These are phyloP conservation scores for Lepisosteus oculatus DNA, from an alignment of 2,113 vertebrate species.

Conservation along the genomic window DNA sequence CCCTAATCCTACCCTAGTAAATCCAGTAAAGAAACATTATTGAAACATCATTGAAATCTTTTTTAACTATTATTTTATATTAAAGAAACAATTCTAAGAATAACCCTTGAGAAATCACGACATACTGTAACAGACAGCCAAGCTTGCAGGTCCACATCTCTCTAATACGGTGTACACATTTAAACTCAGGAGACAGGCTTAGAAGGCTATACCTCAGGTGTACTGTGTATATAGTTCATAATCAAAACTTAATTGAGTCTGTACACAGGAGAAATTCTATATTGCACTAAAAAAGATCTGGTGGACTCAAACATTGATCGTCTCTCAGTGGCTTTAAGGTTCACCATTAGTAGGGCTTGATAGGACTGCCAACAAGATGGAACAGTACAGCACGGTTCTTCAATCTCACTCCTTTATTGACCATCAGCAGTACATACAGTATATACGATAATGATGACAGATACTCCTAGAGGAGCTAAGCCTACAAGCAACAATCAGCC, in stretches of 20 bases:
- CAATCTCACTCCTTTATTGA: slow-evolving; percentile 10
- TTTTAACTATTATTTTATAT: not conserved
- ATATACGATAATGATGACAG: slow-evolving; percentile 17
- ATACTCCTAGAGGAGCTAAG: not conserved
- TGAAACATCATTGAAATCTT: not conserved
- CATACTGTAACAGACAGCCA: not conserved
- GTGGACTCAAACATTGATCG: slow-evolving; percentile 4
- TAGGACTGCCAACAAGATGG: slow-evolving; percentile 10
- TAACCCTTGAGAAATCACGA: not conserved
- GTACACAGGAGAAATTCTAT: not conserved
- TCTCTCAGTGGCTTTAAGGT: not conserved
- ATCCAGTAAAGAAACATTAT: slow-evolving; percentile 2
- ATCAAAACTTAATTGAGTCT: not conserved
- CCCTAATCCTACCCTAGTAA: slow-evolving; percentile 5
- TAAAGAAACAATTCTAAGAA: not conserved
- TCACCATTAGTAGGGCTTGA: not conserved
- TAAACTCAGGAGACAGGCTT: not conserved
- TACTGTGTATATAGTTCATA: not conserved
- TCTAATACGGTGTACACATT: not conserved
- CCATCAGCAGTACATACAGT: not conserved
- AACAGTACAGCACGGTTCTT: not conserved
- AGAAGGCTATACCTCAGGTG: slow-evolving; percentile 3
- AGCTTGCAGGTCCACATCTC: not conserved
- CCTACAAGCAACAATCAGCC: not conserved
- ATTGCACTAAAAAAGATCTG: not conserved